Evolutionary conservation across 2,113 vertebrate genomes (phyloP).

Genomic region (Osmerus eperlanus): DNA sequence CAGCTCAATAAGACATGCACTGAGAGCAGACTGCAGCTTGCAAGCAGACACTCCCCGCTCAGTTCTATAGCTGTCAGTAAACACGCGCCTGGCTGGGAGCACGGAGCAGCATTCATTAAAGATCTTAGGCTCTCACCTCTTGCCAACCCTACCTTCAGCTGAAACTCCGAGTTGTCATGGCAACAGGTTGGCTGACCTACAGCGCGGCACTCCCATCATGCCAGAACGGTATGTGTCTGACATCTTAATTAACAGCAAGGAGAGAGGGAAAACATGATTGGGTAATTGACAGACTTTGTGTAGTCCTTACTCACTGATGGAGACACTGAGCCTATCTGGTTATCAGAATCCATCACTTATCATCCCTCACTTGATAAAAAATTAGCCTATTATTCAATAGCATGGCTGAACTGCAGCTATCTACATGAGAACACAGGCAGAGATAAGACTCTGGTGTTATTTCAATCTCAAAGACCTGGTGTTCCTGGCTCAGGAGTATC

Average conservation of each 20-base stretch:
- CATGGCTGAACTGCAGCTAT: not conserved
- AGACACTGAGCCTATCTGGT: too few relatives aligned
- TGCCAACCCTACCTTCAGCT: conserved; percentile 37
- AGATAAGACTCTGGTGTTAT: not conserved
- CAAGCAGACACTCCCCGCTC: conserved; percentile 39
- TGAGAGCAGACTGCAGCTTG: conserved; percentile 24
- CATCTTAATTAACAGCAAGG: conserved; percentile 51
- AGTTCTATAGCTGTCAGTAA: conserved; percentile 43
- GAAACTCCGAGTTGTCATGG: conserved; percentile 60
- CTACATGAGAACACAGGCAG: not conserved
- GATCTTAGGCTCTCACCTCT: conserved; percentile 52
- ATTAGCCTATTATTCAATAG: too few relatives aligned
- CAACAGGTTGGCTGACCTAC: conserved; percentile 53
- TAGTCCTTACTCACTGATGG: too few relatives aligned
- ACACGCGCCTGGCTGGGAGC: conserved; percentile 41
- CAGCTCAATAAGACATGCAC: conserved; percentile 21
- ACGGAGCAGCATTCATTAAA: conserved; percentile 58
- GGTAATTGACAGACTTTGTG: conserved; percentile 7
- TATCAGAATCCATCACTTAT: too few relatives aligned
- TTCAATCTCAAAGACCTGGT: not conserved
- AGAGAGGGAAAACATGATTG: conserved; percentile 16
- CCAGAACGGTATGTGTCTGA: conserved; percentile 48
- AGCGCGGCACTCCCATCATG: conserved; percentile 21
- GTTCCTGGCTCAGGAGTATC: conserved; percentile 14
- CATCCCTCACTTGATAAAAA: too few relatives aligned